Base-by-base conservation (phyloP, 2,797 vertebrate genomes). In the Scarus forsteni region DNA sequence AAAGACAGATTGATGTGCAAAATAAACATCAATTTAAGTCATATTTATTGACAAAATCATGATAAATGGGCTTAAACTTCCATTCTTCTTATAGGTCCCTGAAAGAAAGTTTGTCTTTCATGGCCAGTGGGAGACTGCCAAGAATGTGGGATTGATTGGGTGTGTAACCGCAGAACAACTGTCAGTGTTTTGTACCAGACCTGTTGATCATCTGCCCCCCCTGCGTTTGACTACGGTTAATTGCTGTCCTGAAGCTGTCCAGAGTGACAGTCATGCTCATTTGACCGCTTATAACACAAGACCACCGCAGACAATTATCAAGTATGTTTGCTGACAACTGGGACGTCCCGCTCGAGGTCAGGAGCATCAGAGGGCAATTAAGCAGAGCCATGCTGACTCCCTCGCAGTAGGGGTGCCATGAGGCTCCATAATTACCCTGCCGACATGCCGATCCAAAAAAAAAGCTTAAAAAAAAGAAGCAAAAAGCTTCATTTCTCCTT, bases 291-390 rank as follows among this genome's bases (percentile, higher is more conserved):
- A 50, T 19, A 48, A 61, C 59, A 56, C 54, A 77, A 53, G 51
- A 68, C 49, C 44, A 70, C 18, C 61, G 56, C 75, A 70, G 64
- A 73, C 63, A 64, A 57, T 60, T 50, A 70, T 81, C 58, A 62
- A 42, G 53, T 42, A 54, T 77, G 64, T 83, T 79, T 82, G 75
- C 78, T 68, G 85, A 76, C 62, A 83, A 83, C 12, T 19, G 61
- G 72, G 83, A 86, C 45, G 46, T 85, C 83, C 75, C 16, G 61
- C 58, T 81, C 35, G 65, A 87, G 88, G 83, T 85, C 89, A 80
- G 81, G 70, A 63, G 67, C 66, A 59, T 48, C 48, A 78, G 55
- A 87, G 80, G 80, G 86, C 84, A 92, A 89, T 90, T 89, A 89
- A 85, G 78, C 3, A 8, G 55, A 79, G 71, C 42, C 79, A 67